Percentiles rank a stretch among this genome's conserved stretches.
Conservation (phyloP, 1,140 invertebrate species). For the Drosophila serrata region DNA sequence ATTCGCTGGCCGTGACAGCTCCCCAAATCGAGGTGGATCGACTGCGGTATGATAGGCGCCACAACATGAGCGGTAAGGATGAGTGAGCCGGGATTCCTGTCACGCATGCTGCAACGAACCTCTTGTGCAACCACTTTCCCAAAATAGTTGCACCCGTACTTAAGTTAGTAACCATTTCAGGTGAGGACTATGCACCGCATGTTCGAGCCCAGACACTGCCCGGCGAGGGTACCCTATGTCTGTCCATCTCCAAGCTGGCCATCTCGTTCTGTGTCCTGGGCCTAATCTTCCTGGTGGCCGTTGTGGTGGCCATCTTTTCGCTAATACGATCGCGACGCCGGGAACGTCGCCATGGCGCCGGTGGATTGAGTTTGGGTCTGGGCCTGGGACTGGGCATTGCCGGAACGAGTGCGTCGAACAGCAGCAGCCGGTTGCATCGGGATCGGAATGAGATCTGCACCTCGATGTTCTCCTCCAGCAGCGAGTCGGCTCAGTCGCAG, state of each 20-base stretch:
- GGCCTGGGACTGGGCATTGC: slow-evolving; percentile 29
- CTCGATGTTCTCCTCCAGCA: slow-evolving; percentile 84
- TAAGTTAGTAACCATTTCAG: slow-evolving; percentile 37
- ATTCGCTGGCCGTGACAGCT: slow-evolving; percentile 91
- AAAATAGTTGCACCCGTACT: background rate
- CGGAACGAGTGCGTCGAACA: slow-evolving; percentile 65
- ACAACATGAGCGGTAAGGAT: slow-evolving; percentile 80
- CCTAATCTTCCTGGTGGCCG: slow-evolving; percentile 88
- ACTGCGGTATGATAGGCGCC: slow-evolving; percentile 76
- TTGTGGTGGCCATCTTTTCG: slow-evolving; percentile 89
- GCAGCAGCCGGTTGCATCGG: slow-evolving; percentile 69
- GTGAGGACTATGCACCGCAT: slow-evolving; percentile 77
- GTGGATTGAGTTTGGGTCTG: slow-evolving; percentile 37
- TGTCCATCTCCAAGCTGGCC: slow-evolving; percentile 90
- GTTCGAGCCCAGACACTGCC: slow-evolving; percentile 48
- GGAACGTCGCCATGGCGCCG: slow-evolving; percentile 34
- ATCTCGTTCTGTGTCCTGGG: slow-evolving; percentile 89
- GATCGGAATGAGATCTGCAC: slow-evolving; percentile 72
- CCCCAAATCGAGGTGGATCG: slow-evolving; percentile 90
- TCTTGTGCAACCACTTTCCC: background rate
- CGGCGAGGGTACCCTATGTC: slow-evolving; percentile 86
- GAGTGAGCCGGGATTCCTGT: background rate
- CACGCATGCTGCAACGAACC: slow-evolving; percentile 19
- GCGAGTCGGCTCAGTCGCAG: slow-evolving; percentile 79
- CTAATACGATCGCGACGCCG: slow-evolving; percentile 87